Percentiles rank a stretch among this genome's conserved stretches.
Conservation (phyloP, 2,888 invertebrate genomes). For the Villa cingulata region DNA sequence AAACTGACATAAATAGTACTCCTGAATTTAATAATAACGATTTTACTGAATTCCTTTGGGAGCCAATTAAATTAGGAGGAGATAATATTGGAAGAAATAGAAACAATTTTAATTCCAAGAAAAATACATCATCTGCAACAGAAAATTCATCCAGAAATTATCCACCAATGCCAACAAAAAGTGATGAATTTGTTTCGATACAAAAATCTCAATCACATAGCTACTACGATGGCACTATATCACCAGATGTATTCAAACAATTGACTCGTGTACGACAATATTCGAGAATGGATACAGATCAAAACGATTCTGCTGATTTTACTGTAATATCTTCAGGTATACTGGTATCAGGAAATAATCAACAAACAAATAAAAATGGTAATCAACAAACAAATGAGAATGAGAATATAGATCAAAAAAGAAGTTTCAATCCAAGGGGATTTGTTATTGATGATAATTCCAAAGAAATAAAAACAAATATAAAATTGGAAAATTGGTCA, state of each 20-base stretch:
- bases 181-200: conserved; percentile 24
- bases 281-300: not conserved
- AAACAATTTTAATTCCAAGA: not conserved
- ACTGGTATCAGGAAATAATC: not conserved
- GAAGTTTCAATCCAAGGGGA: not conserved
- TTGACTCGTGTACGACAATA: not conserved
- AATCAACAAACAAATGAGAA: no score
- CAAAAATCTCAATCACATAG: conserved; percentile 34
- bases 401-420: not conserved
- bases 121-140: not conserved
- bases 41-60: not conserved
- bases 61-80: not conserved
- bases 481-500: not conserved
- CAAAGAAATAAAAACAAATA: not conserved
- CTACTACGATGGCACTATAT: conserved; percentile 32
- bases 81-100: not conserved
- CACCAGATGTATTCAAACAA: conserved; percentile 11
- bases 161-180: conserved; percentile 5
- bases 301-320: not conserved
- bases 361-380: no score
- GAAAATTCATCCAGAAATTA: conserved; percentile 2
- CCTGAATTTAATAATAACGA: not conserved
- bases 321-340: not conserved
- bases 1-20: not conserved
- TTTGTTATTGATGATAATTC: not conserved